These are phyloP conservation scores for Lethrus apterus DNA, from an alignment of 1,140 invertebrate genomes.

Conservation along the genomic window DNA sequence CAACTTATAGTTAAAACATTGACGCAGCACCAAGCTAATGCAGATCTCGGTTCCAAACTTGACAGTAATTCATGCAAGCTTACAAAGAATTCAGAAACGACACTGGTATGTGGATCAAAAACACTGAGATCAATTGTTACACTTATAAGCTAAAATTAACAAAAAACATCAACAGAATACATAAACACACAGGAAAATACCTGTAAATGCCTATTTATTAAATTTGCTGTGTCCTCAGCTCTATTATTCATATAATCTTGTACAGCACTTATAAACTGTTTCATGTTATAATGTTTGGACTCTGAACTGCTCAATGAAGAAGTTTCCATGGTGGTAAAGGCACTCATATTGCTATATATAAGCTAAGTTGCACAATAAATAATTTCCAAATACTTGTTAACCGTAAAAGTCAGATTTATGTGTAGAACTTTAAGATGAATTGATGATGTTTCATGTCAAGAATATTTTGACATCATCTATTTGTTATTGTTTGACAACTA, in stretches of 20 bases:
- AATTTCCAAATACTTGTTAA: too few relatives aligned
- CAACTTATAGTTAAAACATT: slow-evolving; percentile 53
- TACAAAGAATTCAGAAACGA: slow-evolving; percentile 47
- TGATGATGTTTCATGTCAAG: too few relatives aligned
- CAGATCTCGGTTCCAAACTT: slow-evolving; percentile 34
- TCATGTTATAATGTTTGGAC: slow-evolving; percentile 36
- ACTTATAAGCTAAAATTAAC: slow-evolving; percentile 42
- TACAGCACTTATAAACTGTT: slow-evolving; percentile 41
- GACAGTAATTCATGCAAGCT: slow-evolving; percentile 45
- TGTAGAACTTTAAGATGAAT: too few relatives aligned
- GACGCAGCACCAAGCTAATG: slow-evolving; percentile 50
- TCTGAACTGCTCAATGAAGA: too few relatives aligned
- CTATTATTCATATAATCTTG: slow-evolving; percentile 41
- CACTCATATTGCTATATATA: too few relatives aligned
- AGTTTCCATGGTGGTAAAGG: too few relatives aligned
- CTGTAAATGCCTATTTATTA: slow-evolving; percentile 45
- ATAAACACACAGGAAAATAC: slow-evolving; percentile 29
- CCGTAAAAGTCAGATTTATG: too few relatives aligned
- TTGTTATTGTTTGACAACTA: too few relatives aligned
- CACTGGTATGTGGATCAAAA: slow-evolving; percentile 46
- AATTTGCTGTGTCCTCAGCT: slow-evolving; percentile 39
- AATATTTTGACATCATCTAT: too few relatives aligned
- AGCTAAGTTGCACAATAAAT: too few relatives aligned
- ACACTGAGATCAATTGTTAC: slow-evolving; percentile 43
- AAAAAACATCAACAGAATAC: slow-evolving; percentile 6